These are phyloP conservation scores for Glossosoma conforme DNA, from an alignment of 1,140 invertebrate species.

Conservation along the genomic window DNA sequence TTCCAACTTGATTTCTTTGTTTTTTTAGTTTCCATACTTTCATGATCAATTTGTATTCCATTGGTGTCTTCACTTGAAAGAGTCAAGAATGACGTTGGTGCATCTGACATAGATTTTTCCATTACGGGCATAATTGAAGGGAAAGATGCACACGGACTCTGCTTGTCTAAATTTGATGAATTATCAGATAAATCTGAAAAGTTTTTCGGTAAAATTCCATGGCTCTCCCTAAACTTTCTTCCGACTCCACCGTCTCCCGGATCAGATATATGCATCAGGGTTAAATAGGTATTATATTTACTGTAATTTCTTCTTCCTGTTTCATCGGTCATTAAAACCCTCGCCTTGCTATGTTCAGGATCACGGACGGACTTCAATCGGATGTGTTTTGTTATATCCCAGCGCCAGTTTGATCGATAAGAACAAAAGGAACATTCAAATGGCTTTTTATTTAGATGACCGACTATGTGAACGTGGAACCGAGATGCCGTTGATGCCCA, in stretches of 20 bases:
- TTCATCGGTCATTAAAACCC: conserved; percentile 86
- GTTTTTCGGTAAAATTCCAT: conserved; percentile 6
- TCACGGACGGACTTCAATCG: conserved; percentile 81
- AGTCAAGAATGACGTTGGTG: background rate
- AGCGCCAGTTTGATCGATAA: conserved; percentile 90
- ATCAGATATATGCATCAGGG: conserved; percentile 56
- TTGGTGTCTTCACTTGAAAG: too few relatives aligned
- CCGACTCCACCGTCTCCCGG: conserved; percentile 32
- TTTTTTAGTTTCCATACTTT: conserved; percentile 42
- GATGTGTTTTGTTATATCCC: conserved; percentile 95
- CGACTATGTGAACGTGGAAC: conserved; percentile 89
- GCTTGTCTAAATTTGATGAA: conserved; percentile 1
- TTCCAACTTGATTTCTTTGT: conserved; percentile 51
- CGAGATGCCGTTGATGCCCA: conserved; percentile 87
- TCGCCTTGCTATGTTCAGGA: conserved; percentile 67
- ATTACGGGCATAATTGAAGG: background rate
- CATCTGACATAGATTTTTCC: conserved; percentile 5
- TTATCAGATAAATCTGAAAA: conserved; percentile 16
- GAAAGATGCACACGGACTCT: background rate
- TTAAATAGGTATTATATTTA: conserved; percentile 85
- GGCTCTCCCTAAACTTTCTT: conserved; percentile 24
- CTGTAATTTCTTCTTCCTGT: conserved; percentile 86
- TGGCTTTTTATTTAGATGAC: conserved; percentile 87
- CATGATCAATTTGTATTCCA: conserved; percentile 13
- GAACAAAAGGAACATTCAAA: conserved; percentile 93